Conservation (phyloP, 2,113 vertebrate genomes). For the Gorsachius goisagi region DNA sequence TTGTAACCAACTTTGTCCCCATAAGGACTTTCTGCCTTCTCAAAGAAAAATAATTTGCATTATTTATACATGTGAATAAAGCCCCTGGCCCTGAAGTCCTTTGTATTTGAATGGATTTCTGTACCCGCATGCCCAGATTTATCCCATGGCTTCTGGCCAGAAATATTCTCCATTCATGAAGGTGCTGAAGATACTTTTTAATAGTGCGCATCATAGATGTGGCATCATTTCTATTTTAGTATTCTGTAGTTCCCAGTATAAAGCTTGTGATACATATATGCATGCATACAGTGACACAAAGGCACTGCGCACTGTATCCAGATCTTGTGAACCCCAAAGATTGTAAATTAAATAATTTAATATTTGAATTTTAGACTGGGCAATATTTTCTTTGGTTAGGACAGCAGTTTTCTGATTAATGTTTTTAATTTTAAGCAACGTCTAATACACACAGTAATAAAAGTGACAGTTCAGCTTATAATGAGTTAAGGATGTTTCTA, state of each 20-base stretch:
- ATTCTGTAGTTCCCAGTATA: not conserved
- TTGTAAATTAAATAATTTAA: constrained; percentile 72
- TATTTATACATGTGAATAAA: not conserved
- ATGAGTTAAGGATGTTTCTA: constrained; percentile 73
- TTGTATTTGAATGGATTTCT: not conserved
- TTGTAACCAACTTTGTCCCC: not conserved
- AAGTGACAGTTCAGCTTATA: constrained; percentile 76
- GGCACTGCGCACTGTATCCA: not conserved
- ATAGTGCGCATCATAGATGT: not conserved
- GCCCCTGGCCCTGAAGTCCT: not conserved
- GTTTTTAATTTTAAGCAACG: constrained; percentile 82
- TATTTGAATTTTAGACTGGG: constrained; percentile 76
- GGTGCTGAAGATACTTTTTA: not conserved
- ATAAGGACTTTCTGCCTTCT: not conserved
- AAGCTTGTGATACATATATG: not conserved
- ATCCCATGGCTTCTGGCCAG: not conserved
- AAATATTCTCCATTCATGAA: not conserved
- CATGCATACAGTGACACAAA: not conserved
- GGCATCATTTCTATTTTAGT: not conserved
- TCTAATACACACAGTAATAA: constrained; percentile 80
- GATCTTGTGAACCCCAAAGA: not conserved
- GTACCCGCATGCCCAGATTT: not conserved
- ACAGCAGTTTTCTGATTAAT: constrained; percentile 81
- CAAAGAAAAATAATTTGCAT: not conserved
- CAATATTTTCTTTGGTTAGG: constrained; percentile 74